Evolutionary conservation across 2,888 invertebrate species (phyloP).

Genomic region (Macaria notata): DNA sequence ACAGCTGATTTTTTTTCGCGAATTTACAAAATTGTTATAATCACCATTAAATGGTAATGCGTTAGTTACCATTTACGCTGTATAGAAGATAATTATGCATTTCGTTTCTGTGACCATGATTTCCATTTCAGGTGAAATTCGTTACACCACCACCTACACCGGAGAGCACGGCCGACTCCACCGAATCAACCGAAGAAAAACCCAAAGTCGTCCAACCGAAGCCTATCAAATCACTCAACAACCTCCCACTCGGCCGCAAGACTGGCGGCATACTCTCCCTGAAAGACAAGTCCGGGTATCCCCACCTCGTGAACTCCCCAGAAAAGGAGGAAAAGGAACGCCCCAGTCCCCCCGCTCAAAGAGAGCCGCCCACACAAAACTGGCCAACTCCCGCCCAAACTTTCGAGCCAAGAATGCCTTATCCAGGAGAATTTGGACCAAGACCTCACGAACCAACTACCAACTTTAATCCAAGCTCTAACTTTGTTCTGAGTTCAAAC

Average conservation of each 20-base stretch:
- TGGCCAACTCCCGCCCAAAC: slow-evolving; percentile 37
- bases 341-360: slow-evolving; percentile 37
- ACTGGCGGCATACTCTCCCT: slow-evolving; percentile 78
- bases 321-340: slow-evolving; percentile 66
- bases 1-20: too few relatives aligned
- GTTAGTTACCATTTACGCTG: too few relatives aligned
- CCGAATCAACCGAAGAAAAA: slow-evolving; percentile 60
- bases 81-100: too few relatives aligned
- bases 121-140: slow-evolving; percentile 75
- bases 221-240: slow-evolving; percentile 66
- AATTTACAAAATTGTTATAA: too few relatives aligned
- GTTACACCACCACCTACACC: slow-evolving; percentile 77
- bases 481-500: too few relatives aligned
- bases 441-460: slow-evolving; percentile 19
- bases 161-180: slow-evolving; percentile 53
- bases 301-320: slow-evolving; percentile 72
- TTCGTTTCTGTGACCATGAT: too few relatives aligned
- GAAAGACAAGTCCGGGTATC: slow-evolving; percentile 79
- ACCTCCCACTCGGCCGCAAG: slow-evolving; percentile 69
- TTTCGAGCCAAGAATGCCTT: not conserved
- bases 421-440: too few relatives aligned
- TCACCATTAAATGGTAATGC: too few relatives aligned
- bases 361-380: slow-evolving; percentile 41
- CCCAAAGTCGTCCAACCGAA: slow-evolving; percentile 69
- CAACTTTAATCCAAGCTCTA: not conserved